Evolutionary conservation across 35 echinoderm and acorn worm species (phyloP).

Genomic region (Chiridota heheva): DNA sequence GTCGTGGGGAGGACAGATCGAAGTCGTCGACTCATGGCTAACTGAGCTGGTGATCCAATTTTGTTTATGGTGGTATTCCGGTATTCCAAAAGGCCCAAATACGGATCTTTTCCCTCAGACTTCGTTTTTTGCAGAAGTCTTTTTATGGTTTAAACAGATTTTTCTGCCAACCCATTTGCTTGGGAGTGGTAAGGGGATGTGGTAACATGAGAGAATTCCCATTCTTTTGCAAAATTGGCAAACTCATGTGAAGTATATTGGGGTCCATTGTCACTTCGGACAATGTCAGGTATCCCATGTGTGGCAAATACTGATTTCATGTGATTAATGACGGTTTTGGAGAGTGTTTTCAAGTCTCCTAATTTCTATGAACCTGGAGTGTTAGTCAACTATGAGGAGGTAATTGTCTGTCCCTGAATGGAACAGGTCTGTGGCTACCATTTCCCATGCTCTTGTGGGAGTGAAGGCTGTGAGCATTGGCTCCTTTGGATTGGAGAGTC

Average conservation of each 20-base stretch:
- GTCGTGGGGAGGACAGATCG: slow-evolving; percentile 11
- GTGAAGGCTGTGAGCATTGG: neutral
- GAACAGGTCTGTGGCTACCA: slow-evolving; percentile 25
- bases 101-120: slow-evolving; percentile 12
- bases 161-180: slow-evolving; percentile 29
- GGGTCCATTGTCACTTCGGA: slow-evolving; percentile 46
- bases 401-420: slow-evolving; percentile 17
- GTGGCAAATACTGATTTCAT: slow-evolving; percentile 37
- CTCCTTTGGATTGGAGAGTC: slow-evolving; percentile 8
- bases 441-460: slow-evolving; percentile 19
- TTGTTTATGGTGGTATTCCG: slow-evolving; percentile 6
- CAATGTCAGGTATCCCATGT: slow-evolving; percentile 36
- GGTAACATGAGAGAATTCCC: slow-evolving; percentile 32
- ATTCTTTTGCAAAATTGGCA: slow-evolving; percentile 9
- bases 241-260: slow-evolving; percentile 33
- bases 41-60: slow-evolving; percentile 9
- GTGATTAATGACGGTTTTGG: slow-evolving; percentile 41
- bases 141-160: slow-evolving; percentile 30
- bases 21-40: slow-evolving; percentile 13
- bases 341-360: slow-evolving; percentile 16
- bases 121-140: slow-evolving; percentile 13
- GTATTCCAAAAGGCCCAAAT: neutral
- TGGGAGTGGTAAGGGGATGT: slow-evolving; percentile 25
- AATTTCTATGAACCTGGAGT: slow-evolving; percentile 23
- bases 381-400: slow-evolving; percentile 29